Evolutionary conservation across 1,140 invertebrate species (phyloP), one percentile per base, ranked within the genome.

Genomic region (Ostrea edulis): DNA sequence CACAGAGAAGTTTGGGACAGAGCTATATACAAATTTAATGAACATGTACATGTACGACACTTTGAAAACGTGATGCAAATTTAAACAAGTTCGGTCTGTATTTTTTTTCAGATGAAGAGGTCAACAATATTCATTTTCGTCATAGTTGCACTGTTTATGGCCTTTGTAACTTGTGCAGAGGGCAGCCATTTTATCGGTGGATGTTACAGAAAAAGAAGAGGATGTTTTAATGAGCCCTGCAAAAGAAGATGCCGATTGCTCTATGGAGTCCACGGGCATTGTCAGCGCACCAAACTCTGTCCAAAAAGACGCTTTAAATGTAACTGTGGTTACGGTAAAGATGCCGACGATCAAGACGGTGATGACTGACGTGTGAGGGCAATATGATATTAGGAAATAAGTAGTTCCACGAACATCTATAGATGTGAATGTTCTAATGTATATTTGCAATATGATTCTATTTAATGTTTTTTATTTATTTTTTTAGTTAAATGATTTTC

Each of bases 221-320:
- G 68, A 12, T 77, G 68, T 77, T 77, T 77, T 29, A 29, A 77
- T 11, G 68, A 77, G 25, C 68, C 68, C 12, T 77, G 68, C 29
- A 77, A 77, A 29, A 77, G 68, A 77, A 77, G 68, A 77, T 77
- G 68, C 35, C 25, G 68, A 29, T 9, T 77, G 25, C 29, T 77
- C 2, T 77, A 77, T 35, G 68, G 68, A 14, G 1, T 77, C 7
- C 8, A 11, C 25, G 68, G 68, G 8, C 12, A 29, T 25, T 77
- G 68, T 25, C 25, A 77, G 14, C 25, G 68, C 14, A 77, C 68
- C 22, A 35, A 77, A 29, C 68, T 44, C 0, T 77, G 68, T 29
- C 68, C 68, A 7, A 77, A 77, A 11, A 25, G 68, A 77, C 25
- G 68, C 8, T 77, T 29, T 25, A 77, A 35, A 35, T 77, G 68